Base-by-base conservation (phyloP, 2,888 invertebrate genomes). In the Aphrophora alni region DNA sequence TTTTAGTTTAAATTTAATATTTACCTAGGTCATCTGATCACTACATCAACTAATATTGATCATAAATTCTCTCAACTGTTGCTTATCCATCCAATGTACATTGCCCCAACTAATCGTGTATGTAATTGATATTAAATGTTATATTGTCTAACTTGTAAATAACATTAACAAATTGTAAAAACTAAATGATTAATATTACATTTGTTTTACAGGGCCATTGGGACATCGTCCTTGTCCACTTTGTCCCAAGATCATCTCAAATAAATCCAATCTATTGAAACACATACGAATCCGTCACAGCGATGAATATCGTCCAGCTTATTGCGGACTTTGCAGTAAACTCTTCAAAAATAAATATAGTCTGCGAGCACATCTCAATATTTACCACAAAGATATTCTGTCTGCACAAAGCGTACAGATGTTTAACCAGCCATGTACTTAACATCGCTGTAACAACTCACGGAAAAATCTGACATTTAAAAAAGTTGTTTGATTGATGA, bases 301-400 rank as follows among this genome's bases (percentile, higher is more conserved):
- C 80, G 86, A 86, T 71, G 85, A 84, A 38, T 86, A 86, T 78
- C 85, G 85, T 73, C 86, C 87, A 25, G 87, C 87, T 59, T 85
- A 85, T 81, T 87, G 87, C 81, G 83, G 83, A 51, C 84, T 86
- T 14, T 87, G 87, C 81, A 85, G 84, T 77, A 87, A 87, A 81
- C 84, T 87, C 26, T 87, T 87, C 84, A 87, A 87, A 83, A 87
- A 87, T 84, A 87, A 87, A 84, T 87, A 87, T 82, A 87, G 87
- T 83, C 84, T 87, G 10, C 84, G 87, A 38, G 87, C 87, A 25
- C 87, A 87, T 82, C 85, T 87, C 82, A 87, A 87, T 81, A 87
- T 87, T 69, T 87, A 87, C 81, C 87, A 87, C 82, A 86, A 85
- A 81, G 84, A 70, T 44, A 80, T 80, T 38, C 71, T 59, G 59